Conservation (phyloP, 2,888 invertebrate species). For the Zonitis immaculata region DNA sequence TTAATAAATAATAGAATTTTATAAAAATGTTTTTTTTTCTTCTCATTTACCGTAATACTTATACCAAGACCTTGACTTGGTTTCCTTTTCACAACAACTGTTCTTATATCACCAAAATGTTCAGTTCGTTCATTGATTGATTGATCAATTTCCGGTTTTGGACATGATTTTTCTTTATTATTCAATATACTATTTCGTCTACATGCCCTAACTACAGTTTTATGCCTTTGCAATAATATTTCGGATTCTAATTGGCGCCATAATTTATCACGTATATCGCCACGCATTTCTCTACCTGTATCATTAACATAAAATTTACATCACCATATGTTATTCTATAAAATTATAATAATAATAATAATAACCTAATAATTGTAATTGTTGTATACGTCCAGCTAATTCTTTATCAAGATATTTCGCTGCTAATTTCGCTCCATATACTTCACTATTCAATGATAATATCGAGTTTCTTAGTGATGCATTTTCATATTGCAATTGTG, state of each 20-base stretch:
- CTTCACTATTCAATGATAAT: constrained; percentile 71
- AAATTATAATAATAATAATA: neutral
- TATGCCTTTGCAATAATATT: constrained; percentile 79
- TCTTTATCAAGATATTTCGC: constrained; percentile 85
- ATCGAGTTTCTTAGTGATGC: constrained; percentile 65
- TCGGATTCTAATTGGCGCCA: constrained; percentile 82
- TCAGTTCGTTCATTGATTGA: constrained; percentile 37
- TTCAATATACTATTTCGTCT: constrained; percentile 50
- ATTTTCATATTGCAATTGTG: constrained; percentile 64
- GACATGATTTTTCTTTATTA: constrained; percentile 35
- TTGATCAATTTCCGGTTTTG: constrained; percentile 37
- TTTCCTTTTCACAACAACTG: constrained; percentile 64
- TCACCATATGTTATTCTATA: neutral
- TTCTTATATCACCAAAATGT: constrained; percentile 54
- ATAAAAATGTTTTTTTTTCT: too few species aligned
- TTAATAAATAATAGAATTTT: constrained; percentile 9
- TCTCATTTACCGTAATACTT: constrained; percentile 79
- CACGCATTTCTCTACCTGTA: constrained; percentile 66
- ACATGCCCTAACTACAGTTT: constrained; percentile 68
- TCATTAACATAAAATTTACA: neutral
- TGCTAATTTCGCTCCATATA: constrained; percentile 78
- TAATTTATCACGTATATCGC: constrained; percentile 72
- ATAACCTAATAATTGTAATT: constrained; percentile 70
- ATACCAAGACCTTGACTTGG: constrained; percentile 79
- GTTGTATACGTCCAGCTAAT: constrained; percentile 76